Evolutionary conservation across 2,888 invertebrate genomes (phyloP), one percentile per base, ranked within the genome.

Genomic region (Eugnorisma glareosa): DNA sequence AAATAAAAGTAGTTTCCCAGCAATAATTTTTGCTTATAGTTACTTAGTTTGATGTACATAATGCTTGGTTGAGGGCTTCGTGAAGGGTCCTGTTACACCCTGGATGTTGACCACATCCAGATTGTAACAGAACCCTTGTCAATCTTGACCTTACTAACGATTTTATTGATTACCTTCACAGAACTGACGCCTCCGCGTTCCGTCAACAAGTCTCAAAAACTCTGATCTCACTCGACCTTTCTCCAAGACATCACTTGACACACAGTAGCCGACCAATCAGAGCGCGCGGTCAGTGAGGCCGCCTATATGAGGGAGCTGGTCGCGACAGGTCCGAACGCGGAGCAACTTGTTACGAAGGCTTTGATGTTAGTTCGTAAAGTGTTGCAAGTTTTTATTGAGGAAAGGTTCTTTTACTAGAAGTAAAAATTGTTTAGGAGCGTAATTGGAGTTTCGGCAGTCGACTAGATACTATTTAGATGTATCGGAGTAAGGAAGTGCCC

Each of bases 351-450:
- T 66, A 64, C 40, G 0, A 59, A 70, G 35, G 10, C 64, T 68
- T 82, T 76, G 64, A 80, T 67, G 59, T 69, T 18, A 13, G 10
- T 45, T 15, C 7, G 40, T 15, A 31, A 28, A 40, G 31, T 64
- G 15, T 64, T 54, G 57, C 24, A 24, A 76, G 28, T 54, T 74
- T 61, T 73, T 48, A 37, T 45, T 15, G 28, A 10, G 24, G 24
- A 35, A 75, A 40, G 13, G 10, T 15, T 51, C 24, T 31, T 79
- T 63, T 31, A 51, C 37, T 45, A 24, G 11, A 31, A 43, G 31
- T 43, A 21, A 24, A 15, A 8, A 21, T 54, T 40, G 73, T 66
- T 64, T 48, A 24, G 18, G 10, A 69, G 43, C n/a, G 28, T 63
- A 63, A 31, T 45, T 45, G 45, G 11, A 37, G 11, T n/a, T 24